A percentile compares a stretch with the other conserved stretches of the same genome.
These are phyloP conservation scores for Aldabrachelys gigantea DNA, from an alignment of 2,113 vertebrate genomes.

Conservation along the genomic window DNA sequence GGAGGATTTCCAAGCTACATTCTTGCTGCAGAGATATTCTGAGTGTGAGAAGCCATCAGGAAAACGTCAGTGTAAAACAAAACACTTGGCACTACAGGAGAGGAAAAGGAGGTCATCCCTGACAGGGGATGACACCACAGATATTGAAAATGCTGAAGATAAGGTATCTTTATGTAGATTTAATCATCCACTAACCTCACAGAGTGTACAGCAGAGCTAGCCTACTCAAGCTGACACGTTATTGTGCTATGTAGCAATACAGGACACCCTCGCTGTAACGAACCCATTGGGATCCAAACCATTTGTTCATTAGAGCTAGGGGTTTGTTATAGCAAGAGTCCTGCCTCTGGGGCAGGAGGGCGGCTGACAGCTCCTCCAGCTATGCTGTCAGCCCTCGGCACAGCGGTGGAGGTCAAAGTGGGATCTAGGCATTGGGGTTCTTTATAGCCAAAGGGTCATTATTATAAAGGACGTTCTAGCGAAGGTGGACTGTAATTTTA, in stretches of 20 bases:
- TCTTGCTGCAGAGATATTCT: conserved; percentile 88
- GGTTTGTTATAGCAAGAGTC: no score
- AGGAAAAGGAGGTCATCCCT: conserved; percentile 80
- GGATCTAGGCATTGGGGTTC: no score
- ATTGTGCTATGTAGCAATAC: background rate
- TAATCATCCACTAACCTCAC: conserved; percentile 48
- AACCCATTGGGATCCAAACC: no score
- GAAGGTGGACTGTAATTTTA: background rate
- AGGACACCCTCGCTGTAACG: no score
- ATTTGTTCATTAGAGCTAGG: no score
- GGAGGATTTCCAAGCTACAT: conserved; percentile 82
- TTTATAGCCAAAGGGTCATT: no score
- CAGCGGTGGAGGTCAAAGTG: no score
- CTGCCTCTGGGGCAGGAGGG: no score
- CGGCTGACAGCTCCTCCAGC: no score
- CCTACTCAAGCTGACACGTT: conserved; percentile 15
- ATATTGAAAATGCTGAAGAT: conserved; percentile 83
- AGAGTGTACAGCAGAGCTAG: conserved; percentile 24
- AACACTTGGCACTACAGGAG: conserved; percentile 93
- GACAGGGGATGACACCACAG: conserved; percentile 78
- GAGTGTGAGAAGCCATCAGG: conserved; percentile 97
- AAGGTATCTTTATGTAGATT: conserved; percentile 81
- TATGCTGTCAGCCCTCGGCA: no score
- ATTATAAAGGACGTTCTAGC: no score
- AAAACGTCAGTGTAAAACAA: conserved; percentile 99